Percentiles rank a stretch among this genome's conserved stretches.
phyloP scores from a whole-genome alignment of 2,888 invertebrate species.

The Kuschelorhynchus macadamiae region DNA sequence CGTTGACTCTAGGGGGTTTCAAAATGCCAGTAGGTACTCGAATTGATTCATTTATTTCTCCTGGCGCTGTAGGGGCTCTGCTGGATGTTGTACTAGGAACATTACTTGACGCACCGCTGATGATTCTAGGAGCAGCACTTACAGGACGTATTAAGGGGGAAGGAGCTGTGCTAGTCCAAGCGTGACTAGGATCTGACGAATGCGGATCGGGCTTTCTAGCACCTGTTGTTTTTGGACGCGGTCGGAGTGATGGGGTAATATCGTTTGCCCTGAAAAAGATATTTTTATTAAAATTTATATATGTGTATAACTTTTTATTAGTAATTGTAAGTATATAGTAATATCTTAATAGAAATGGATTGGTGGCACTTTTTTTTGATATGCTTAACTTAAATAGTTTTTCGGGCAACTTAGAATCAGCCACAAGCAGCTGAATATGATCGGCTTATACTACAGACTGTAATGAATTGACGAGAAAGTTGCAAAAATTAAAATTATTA shows the following conservation, averaged over 20 bases:
- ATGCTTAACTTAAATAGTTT: too few species aligned
- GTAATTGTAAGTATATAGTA: too few species aligned
- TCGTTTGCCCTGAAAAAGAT: background rate
- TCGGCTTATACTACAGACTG: too few species aligned
- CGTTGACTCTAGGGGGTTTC: constrained; percentile 67
- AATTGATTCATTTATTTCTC: constrained; percentile 6
- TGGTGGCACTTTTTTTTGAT: too few species aligned
- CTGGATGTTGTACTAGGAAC: constrained; percentile 12
- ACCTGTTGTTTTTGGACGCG: constrained; percentile 65
- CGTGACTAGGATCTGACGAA: constrained; percentile 67
- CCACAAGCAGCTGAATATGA: too few species aligned
- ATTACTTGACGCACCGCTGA: constrained; percentile 10
- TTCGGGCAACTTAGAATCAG: too few species aligned
- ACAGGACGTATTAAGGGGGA: constrained; percentile 73
- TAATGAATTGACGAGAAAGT: too few species aligned
- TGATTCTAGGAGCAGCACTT: constrained; percentile 72
- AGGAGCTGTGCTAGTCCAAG: constrained; percentile 71
- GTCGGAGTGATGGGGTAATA: constrained; percentile 41
- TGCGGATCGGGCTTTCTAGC: constrained; percentile 61
- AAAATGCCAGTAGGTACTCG: constrained; percentile 28
- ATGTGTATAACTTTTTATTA: too few species aligned
- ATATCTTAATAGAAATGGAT: too few species aligned
- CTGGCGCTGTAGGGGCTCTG: constrained; percentile 23
- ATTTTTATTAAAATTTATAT: background rate
- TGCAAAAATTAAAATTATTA: too few species aligned